Evolutionary conservation across 2,797 vertebrate species (phyloP).

Genomic region (Lycodopsis pacificus): DNA sequence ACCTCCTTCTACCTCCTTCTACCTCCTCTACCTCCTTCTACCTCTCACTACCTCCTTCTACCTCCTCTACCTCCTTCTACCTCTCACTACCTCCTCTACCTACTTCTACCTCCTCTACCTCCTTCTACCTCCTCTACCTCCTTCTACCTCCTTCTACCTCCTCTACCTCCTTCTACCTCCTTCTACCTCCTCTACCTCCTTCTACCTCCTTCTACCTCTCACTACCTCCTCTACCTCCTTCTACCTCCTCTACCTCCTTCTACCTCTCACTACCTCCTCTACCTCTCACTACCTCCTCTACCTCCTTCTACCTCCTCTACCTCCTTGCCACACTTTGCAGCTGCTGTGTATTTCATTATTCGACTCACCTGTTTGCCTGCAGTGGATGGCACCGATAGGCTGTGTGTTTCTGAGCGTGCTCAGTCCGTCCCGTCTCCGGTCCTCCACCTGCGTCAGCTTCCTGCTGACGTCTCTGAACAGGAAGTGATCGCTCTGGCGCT

Average conservation of each 20-base stretch:
- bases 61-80: background rate
- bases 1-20: background rate
- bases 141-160: too few species aligned
- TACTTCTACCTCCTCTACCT: too few species aligned
- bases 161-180: too few species aligned
- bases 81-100: too few species aligned
- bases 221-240: too few species aligned
- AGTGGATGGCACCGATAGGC: conserved; percentile 89
- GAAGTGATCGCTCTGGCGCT: conserved; percentile 91
- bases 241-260: too few species aligned
- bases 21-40: background rate
- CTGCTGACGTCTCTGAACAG: conserved; percentile 86
- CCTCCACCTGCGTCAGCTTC: conserved; percentile 91
- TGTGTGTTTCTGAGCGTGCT: conserved; percentile 83
- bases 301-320: too few species aligned
- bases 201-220: too few species aligned
- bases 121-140: too few species aligned
- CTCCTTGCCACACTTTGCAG: background rate
- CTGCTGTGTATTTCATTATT: background rate
- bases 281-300: background rate
- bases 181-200: too few species aligned
- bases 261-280: too few species aligned
- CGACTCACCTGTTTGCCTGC: conserved; percentile 13
- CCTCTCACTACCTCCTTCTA: background rate
- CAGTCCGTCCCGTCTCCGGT: conserved; percentile 87